phyloP scores from a whole-genome alignment of 1,140 invertebrate species.

The Mizuhopecten yessoensis region DNA sequence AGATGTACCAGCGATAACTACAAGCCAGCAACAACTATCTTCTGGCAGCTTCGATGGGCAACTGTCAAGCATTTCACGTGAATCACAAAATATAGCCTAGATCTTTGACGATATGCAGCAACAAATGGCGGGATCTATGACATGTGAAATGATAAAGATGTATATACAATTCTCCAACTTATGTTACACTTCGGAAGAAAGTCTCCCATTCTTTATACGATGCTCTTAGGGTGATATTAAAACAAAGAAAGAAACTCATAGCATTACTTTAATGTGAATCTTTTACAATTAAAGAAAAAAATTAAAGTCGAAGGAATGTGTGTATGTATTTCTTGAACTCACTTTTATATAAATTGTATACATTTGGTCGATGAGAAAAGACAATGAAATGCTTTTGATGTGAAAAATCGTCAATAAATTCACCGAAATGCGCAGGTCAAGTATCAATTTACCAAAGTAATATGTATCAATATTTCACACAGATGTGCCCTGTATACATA shows the following conservation, averaged over 20 bases:
- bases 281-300: slow-evolving; percentile 18
- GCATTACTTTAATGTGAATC: slow-evolving; percentile 10
- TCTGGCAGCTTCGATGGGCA: slow-evolving; percentile 29
- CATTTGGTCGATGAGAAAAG: slow-evolving; percentile 15
- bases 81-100: background rate
- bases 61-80: background rate
- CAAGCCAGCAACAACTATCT: background rate
- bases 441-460: background rate
- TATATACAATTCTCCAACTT: background rate
- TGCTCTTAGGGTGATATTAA: slow-evolving; percentile 15
- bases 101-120: background rate
- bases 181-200: background rate
- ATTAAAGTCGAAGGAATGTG: slow-evolving; percentile 11
- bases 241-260: background rate
- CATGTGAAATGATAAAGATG: slow-evolving; percentile 16
- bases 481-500: background rate
- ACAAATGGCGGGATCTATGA: background rate
- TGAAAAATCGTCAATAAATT: slow-evolving; percentile 29
- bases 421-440: background rate
- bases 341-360: slow-evolving; percentile 36
- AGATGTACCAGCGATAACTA: background rate
- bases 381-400: slow-evolving; percentile 18
- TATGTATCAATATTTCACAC: slow-evolving; percentile 28
- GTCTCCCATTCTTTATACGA: background rate
- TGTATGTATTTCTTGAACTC: background rate